Base-by-base conservation (phyloP, 2,113 vertebrate species). In the Phrynosoma blainvillii region DNA sequence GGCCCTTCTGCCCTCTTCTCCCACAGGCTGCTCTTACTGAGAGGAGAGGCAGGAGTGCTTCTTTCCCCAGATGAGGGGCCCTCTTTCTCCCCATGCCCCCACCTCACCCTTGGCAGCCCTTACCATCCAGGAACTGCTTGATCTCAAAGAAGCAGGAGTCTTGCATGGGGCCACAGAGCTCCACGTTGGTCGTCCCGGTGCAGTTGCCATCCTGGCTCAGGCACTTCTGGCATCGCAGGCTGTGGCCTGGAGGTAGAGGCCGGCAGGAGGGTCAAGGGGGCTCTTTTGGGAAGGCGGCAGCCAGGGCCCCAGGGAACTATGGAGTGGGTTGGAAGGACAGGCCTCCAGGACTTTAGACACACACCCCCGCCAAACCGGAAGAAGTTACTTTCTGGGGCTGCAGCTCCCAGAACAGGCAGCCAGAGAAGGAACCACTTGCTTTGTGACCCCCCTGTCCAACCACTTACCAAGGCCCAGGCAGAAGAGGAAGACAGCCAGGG, bases 141-240 rank as follows among this genome's bases (percentile, higher is more conserved):
- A 52, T 82, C 56, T 76, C 59, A 13, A 75, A 27, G 59, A 66
- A 82, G 20, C 86, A 87, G 1, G 70, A 6, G 0, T 82, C 9
- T 76, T 87, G 79, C 1, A 3, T 2, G 1, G 79, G 27, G 0
- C 1, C 27, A 14, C 86, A 87, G 11, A 52, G 56, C 56, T 87
- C 79, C 59, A 76, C 12, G 1, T 65, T 20, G 1, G 56, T 47
- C 13, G 47, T 7, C 47, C 42, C 11, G 0, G 40, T 47, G 40
- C 86, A 87, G 11, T 75, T 66, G 0, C 79, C 86, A 18, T 27
- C 5, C 36, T 27, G 65, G 62, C 2, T 74, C 42, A 82, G 5
- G 42, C 86, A 87, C 30, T 76, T 82, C 20, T 27, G 13, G 52
- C 86, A 87, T 25, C 16, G 62, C 68, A 87, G 11, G 86, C 79